phyloP scores from a whole-genome alignment of 2,797 vertebrate species.

The Hoplostethus mediterraneus region DNA sequence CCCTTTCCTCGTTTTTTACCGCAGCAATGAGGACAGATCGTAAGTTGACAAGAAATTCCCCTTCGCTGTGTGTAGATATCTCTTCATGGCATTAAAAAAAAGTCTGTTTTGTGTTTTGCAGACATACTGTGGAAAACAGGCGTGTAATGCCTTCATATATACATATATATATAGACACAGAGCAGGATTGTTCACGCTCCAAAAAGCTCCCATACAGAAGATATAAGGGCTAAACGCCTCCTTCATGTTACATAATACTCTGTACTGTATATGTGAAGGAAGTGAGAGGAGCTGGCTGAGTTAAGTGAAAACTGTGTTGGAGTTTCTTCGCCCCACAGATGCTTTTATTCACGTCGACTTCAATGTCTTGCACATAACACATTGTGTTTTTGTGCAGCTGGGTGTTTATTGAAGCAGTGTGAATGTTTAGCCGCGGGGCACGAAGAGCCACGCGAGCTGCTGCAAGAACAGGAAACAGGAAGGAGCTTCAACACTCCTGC shows the following conservation, averaged over 20 bases:
- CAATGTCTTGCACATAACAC: conserved; percentile 61
- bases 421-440: conserved; percentile 67
- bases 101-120: conserved; percentile 5
- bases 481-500: background rate
- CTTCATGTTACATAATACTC: conserved; percentile 48
- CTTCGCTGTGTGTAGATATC: background rate
- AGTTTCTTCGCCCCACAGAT: conserved; percentile 60
- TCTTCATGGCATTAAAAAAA: conserved; percentile 10
- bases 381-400: conserved; percentile 69
- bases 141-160: conserved; percentile 11
- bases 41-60: conserved; percentile 72
- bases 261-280: conserved; percentile 28
- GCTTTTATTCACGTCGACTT: conserved; percentile 70
- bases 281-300: conserved; percentile 30
- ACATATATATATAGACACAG: conserved; percentile 9
- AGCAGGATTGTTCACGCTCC: conserved; percentile 58
- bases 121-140: conserved; percentile 3
- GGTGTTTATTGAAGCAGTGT: conserved; percentile 72
- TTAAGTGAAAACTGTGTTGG: conserved; percentile 53
- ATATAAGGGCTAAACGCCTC: conserved; percentile 41
- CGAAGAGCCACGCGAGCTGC: conserved; percentile 47
- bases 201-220: conserved; percentile 49
- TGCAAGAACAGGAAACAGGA: conserved; percentile 13
- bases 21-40: conserved; percentile 95
- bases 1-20: conserved; percentile 92